Evolutionary conservation across 2,888 invertebrate genomes (phyloP).

Genomic region (Ornithoptera alexandrae): DNA sequence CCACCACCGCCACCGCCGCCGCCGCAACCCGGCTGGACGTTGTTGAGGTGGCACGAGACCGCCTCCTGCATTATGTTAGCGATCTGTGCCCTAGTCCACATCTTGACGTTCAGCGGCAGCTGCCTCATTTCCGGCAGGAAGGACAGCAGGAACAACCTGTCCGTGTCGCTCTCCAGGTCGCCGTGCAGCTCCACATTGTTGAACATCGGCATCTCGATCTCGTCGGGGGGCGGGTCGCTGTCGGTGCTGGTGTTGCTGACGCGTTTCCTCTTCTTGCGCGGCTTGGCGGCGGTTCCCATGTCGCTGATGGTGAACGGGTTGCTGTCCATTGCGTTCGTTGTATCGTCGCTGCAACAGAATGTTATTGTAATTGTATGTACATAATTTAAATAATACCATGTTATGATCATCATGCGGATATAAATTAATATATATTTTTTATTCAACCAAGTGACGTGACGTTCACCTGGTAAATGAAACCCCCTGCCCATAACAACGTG

Average conservation of each 20-base stretch:
- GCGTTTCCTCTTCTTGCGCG: conserved; percentile 42
- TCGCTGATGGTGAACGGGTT: not conserved
- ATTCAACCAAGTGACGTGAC: too few relatives aligned
- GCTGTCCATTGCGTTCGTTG: conserved; percentile 8
- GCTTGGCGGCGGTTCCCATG: conserved; percentile 26
- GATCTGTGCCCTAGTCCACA: conserved; percentile 73
- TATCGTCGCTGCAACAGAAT: conserved; percentile 24
- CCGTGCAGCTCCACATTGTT: conserved; percentile 50
- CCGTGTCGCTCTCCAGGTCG: conserved; percentile 57
- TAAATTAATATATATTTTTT: too few relatives aligned
- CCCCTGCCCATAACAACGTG: too few relatives aligned
- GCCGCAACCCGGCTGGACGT: conserved; percentile 44
- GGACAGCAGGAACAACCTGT: conserved; percentile 63
- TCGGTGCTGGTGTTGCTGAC: conserved; percentile 41
- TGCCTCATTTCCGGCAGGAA: conserved; percentile 71
- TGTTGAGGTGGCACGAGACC: conserved; percentile 57
- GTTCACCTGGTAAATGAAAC: too few relatives aligned
- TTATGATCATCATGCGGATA: too few relatives aligned
- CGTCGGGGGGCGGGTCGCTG: conserved; percentile 47
- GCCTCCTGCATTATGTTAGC: conserved; percentile 74
- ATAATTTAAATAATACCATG: too few relatives aligned
- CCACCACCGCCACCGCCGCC: conserved; percentile 22
- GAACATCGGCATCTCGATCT: conserved; percentile 61
- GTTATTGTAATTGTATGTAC: too few relatives aligned
- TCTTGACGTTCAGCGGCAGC: conserved; percentile 64